Percentiles rank a stretch among this genome's conserved stretches.
phyloP scores from a whole-genome alignment of 2,888 invertebrate species.

The Automeris io region DNA sequence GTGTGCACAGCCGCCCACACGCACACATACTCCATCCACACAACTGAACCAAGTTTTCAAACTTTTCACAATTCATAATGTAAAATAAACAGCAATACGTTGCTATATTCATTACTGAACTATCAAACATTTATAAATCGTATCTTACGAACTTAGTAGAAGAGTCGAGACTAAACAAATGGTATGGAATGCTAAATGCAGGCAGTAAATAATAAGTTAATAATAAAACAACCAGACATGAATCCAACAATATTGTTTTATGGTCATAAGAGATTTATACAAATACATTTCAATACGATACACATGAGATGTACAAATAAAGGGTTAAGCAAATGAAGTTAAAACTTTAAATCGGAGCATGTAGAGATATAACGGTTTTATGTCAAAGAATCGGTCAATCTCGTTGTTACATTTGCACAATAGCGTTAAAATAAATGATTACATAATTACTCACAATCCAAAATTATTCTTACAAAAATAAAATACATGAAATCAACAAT shows the following conservation, averaged over 20 bases:
- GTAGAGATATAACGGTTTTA: neutral
- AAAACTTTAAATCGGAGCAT: neutral
- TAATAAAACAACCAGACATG: neutral
- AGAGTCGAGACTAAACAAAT: slow-evolving; percentile 46
- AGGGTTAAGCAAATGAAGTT: neutral
- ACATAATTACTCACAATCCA: neutral
- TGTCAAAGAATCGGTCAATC: slow-evolving; percentile 5
- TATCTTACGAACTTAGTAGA: slow-evolving; percentile 10
- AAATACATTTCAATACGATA: no score
- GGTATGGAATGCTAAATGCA: no score
- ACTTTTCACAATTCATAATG: slow-evolving; percentile 33
- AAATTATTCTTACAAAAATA: no score
- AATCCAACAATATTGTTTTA: neutral
- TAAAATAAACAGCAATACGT: slow-evolving; percentile 30
- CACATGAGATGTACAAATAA: neutral
- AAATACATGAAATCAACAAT: neutral
- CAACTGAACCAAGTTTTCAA: slow-evolving; percentile 22
- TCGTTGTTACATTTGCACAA: slow-evolving; percentile 38
- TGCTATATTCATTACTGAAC: slow-evolving; percentile 14
- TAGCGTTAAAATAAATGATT: slow-evolving; percentile 30
- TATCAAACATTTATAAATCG: neutral
- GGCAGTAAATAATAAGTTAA: no score
- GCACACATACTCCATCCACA: slow-evolving; percentile 23
- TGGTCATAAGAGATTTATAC: neutral
- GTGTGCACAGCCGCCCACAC: slow-evolving; percentile 18